A percentile compares a stretch with the other conserved stretches of the same genome.
Conservation (phyloP, 2,113 vertebrate genomes). For the human (Homo sapiens) region GRCh38 chr5:15532501-15533000, state of each 20-base stretch:
- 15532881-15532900: not conserved
- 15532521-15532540: slow-evolving; percentile 28
- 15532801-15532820: not conserved
- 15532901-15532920: not conserved
- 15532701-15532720: not conserved
- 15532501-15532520: slow-evolving; percentile 21
- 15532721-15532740: not conserved
- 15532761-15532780: not conserved
- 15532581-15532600: not conserved
- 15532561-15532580: not conserved
- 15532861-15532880: not conserved
- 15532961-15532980: not conserved
- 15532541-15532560: slow-evolving; percentile 26
- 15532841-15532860: not conserved
- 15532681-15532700: not conserved
- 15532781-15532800: not conserved
- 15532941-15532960: not conserved
- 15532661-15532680: not conserved
- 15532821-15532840: not conserved
- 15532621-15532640: not conserved
- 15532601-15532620: not conserved
- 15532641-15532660: not conserved
- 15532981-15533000: not conserved
- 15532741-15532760: not conserved
- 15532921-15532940: not conserved